Evolutionary conservation across 2,888 invertebrate species (phyloP), one percentile per base, ranked within the genome.

Genomic region (Azorinus chamasolen): DNA sequence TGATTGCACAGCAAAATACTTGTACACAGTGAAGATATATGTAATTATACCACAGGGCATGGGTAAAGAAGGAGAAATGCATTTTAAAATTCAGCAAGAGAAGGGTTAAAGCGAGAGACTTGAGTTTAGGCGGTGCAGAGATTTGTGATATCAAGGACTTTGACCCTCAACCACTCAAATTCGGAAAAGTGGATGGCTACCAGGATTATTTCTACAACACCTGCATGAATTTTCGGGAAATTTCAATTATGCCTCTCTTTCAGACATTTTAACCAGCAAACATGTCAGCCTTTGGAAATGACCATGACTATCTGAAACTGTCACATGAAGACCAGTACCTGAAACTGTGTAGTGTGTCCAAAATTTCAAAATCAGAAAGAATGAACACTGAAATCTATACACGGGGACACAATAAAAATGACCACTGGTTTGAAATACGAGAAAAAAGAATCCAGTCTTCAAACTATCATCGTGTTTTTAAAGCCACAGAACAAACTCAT

Each of bases 241-340:
- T 73, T 41, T 70, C 70, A 22, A 46, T 61, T 18, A 69, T 79
- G 37, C 80, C 74, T 25, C 63, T 84, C 12, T 72, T 73, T 48
- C 85, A 82, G 24, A 41, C 54, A 10, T 75, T 72, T 59, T 10
- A 58, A 27, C 79, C 79, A 39, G 78, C 83, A 27, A 83, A 83
- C 53, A 43, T 43, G 1, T 58, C 22, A 27, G 82, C 78, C 6
- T 43, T 80, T 48, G 71, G 64, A 12, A 16, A 55, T 41, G 83
- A 82, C 20, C 78, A 82, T 73, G 75, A 80, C 46, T 85, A 82
- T 51, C 43, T 72, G 10, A 8, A 65, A 39, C 20, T 54, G 12
- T 41, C 68, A 14, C 65, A 14, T 20, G 73, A 54, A 55, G 74
- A 83, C 2, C 51, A 62, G 14, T 71, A 75, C 48, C 37, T 77